phyloP scores from a whole-genome alignment of 2,797 vertebrate species.

The Nothura maculosa region DNA sequence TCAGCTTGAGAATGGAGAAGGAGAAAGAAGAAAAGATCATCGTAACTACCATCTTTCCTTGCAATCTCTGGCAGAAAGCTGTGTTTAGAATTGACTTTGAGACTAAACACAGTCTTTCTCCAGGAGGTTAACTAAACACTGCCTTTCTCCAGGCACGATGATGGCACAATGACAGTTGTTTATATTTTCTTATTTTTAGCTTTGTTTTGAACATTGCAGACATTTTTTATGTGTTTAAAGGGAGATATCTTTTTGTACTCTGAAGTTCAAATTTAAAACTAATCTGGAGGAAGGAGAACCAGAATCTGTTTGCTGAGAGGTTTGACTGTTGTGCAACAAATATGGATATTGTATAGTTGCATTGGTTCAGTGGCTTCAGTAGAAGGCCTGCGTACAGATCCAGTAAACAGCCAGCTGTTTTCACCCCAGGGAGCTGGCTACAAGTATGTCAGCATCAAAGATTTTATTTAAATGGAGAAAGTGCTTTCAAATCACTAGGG shows the following conservation, averaged over 20 bases:
- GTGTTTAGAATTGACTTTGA: constrained; percentile 18
- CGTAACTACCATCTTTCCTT: background rate
- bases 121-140: no score
- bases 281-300: background rate
- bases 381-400: background rate
- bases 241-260: background rate
- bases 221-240: no score
- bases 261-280: background rate
- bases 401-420: background rate
- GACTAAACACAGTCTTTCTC: background rate
- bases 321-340: background rate
- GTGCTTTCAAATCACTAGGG: background rate
- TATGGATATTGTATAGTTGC: background rate
- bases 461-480: fast-evolving
- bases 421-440: background rate
- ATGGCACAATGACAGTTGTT: background rate
- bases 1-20: background rate
- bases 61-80: background rate
- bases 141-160: background rate
- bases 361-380: background rate
- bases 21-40: background rate
- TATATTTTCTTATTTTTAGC: background rate
- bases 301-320: background rate
- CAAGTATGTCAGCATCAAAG: background rate
- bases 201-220: constrained; percentile 20